Base-by-base conservation (phyloP, 2,888 invertebrate species). In the Drosophila parthenogenetica region DNA sequence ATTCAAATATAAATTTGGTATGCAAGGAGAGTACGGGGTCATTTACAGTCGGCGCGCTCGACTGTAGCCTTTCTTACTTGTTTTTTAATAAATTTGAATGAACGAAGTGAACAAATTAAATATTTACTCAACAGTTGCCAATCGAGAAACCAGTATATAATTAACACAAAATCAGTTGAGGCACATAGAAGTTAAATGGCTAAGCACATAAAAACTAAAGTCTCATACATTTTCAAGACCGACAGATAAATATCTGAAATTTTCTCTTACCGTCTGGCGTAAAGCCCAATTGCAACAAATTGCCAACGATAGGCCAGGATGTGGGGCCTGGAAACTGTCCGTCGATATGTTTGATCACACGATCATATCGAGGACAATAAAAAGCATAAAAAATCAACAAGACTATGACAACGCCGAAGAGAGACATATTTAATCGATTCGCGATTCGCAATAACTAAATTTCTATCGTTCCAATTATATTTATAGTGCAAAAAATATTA, bases 301-400 rank as follows among this genome's bases (percentile, higher is more conserved):
- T 84, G 10, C 82, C 76, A 16, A 84, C 39, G 10, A 84, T n/a
- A 1, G 85, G 85, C 19, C 29, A 68, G 19, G 69, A 19, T 7
- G 0, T 40, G 0, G 84, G 84, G 11, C 80, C 85, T 11, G 65
- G 14, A 53, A 84, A 69, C 53, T 73, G 69, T 10, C 42, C 50
- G 7, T 77, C 55, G 5, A 83, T 67, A 7, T 68, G 67, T 14
- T 49, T 54, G 3, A 58, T 13, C 0, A 71, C 7, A 1, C 60
- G 46, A 3, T 64, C 61, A 69, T 80, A 72, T 4, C 75, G 69
- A 1, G 29, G n/a, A 0, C 13, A 10, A 11, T 50, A 39, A 0
- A 62, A 10, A 14, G 66, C 37, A 13, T 35, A 51, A n/a, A 32
- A 59, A 7, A 79, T 25, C 2, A 67, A 19, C 2, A 49, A 10